A percentile compares a stretch with the other conserved stretches of the same genome.
Conservation (phyloP, 2,797 vertebrate species). For the Tadarida brasiliensis region DNA sequence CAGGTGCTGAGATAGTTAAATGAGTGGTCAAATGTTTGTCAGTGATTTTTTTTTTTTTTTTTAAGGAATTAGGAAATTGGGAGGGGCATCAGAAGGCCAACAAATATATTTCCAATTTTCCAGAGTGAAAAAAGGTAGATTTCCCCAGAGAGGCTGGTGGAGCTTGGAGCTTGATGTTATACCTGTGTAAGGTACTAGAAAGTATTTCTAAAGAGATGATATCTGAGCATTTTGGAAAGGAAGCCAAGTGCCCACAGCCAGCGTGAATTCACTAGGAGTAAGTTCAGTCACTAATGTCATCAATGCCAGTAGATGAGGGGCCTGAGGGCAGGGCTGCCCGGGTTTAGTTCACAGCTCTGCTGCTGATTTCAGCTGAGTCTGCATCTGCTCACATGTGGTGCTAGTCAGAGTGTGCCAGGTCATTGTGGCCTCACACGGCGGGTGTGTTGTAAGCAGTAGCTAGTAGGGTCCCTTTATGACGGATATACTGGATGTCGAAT, state of each 20-base stretch:
- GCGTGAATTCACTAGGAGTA: background rate
- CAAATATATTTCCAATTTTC: constrained; percentile 64
- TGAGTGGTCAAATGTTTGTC: background rate
- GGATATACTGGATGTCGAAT: background rate
- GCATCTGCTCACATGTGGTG: background rate
- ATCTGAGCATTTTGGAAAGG: constrained; percentile 65
- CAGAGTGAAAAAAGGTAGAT: constrained; percentile 62
- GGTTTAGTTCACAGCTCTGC: background rate
- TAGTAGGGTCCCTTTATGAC: background rate
- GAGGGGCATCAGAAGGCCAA: constrained; percentile 19
- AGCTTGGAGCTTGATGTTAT: constrained; percentile 40
- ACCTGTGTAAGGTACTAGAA: constrained; percentile 40
- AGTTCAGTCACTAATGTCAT: background rate
- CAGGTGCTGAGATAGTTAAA: background rate
- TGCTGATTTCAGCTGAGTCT: background rate
- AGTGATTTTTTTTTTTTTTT: background rate
- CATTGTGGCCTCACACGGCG: too few species aligned
- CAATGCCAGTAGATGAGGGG: background rate
- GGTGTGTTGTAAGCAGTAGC: background rate
- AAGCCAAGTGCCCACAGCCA: background rate
- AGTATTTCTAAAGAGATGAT: constrained; percentile 52
- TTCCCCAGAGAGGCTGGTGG: constrained; percentile 38
- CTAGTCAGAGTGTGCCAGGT: background rate
- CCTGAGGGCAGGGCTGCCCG: background rate
- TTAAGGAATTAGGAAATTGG: constrained; percentile 1